Evolutionary conservation across 2,888 invertebrate species (phyloP), one percentile per base, ranked within the genome.

Genomic region (Microplitis manilae): DNA sequence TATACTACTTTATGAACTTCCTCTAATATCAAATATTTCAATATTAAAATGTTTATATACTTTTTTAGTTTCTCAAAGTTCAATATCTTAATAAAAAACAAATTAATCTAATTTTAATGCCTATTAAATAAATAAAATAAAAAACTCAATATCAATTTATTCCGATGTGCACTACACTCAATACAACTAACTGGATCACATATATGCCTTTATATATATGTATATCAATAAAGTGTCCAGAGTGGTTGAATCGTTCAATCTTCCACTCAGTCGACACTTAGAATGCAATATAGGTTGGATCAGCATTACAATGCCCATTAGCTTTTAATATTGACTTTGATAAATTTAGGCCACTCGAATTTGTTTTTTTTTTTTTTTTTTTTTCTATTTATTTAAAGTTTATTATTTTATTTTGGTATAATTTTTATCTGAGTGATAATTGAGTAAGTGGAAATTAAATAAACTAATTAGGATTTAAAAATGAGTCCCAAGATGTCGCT

Each of bases 261-360:
- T 87, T 87, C 87, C 87, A 87, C 86, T 87, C 87, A 87, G 87
- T 84, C 87, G 84, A 84, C 85, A 87, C 87, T 86, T 83, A 77
- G 72, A 71, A 71, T 39, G 76, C 71, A 76, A 73, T 85, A 84
- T 81, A 81, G 72, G 76, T 39, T 68, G 65, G 15, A 61, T 62
- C 64, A 60, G 72, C 68, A 60, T 81, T 77, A 82, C 85, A 86
- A 85, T 86, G 86, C 86, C 83, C 85, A 85, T 83, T 86, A 85
- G 82, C 84, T 82, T 79, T 81, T 82, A 82, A 85, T 85, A 82
- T 79, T 30, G 71, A 64, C 17, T 15, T 15, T 40, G 15, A 15
- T 68, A 38, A 68, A 68, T 41, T 39, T 68, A 40, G 39, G 13
- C 30, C 65, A 67, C 30, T 39, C 20, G 30, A 67, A 20, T 30